Evolutionary conservation across 2,888 invertebrate species (phyloP).

Genomic region (Noctuana brunneofusca): DNA sequence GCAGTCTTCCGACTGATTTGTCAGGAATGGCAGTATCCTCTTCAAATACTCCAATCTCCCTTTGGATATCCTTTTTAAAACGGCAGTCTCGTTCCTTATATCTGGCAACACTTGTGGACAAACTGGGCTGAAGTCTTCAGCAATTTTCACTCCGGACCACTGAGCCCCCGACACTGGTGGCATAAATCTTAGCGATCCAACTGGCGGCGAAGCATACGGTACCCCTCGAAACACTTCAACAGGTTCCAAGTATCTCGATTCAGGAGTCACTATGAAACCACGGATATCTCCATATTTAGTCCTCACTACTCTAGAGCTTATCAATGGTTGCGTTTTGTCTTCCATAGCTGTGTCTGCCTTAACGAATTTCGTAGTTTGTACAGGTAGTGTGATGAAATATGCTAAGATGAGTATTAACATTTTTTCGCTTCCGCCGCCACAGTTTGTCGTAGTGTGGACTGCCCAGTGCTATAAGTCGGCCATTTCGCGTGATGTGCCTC

Average conservation of each 20-base stretch:
- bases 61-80: conserved; percentile 92
- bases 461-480: conserved; percentile 72
- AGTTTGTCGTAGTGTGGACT: conserved; percentile 58
- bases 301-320: conserved; percentile 92
- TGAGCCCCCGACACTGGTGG: conserved; percentile 96
- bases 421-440: conserved; percentile 69
- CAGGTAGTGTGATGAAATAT: conserved; percentile 78
- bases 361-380: conserved; percentile 70
- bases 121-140: conserved; percentile 93
- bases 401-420: conserved; percentile 74
- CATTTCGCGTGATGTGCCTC: conserved; percentile 60
- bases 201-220: conserved; percentile 96
- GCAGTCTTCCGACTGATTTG: conserved; percentile 98
- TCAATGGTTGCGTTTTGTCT: conserved; percentile 76
- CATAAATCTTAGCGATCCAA: conserved; percentile 95
- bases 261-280: conserved; percentile 92
- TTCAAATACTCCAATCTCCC: conserved; percentile 94
- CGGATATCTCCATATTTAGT: conserved; percentile 94
- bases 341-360: conserved; percentile 78
- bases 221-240: conserved; percentile 97
- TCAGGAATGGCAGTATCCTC: conserved; percentile 92
- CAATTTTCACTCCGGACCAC: conserved; percentile 94
- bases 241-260: conserved; percentile 91
- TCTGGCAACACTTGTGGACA: conserved; percentile 96
- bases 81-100: conserved; percentile 92